These are phyloP conservation scores for Prinia subflava DNA, from an alignment of 2,113 vertebrate species.

Conservation along the genomic window DNA sequence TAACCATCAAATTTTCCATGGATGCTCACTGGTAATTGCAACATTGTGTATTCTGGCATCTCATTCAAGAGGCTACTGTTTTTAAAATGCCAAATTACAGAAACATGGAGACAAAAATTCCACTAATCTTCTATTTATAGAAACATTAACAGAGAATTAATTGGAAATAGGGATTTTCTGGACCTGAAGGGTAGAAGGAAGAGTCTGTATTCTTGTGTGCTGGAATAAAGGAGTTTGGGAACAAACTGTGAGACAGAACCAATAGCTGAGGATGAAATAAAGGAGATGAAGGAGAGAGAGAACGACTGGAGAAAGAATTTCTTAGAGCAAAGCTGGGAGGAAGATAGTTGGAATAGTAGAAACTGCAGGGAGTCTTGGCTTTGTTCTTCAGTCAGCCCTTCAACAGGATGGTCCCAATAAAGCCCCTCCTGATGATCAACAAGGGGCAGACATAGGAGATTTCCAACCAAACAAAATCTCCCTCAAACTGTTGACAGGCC, in stretches of 20 bases:
- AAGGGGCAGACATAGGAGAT: neutral
- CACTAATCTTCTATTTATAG: neutral
- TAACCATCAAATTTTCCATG: neutral
- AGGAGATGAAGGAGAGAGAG: neutral
- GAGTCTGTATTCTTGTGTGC: neutral
- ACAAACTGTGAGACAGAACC: neutral
- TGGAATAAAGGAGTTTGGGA: neutral
- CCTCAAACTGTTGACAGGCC: neutral
- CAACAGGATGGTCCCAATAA: neutral
- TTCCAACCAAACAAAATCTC: neutral
- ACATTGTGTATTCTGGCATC: neutral
- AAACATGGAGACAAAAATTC: neutral
- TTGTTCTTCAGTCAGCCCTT: neutral
- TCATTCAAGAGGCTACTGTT: neutral
- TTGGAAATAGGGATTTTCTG: neutral
- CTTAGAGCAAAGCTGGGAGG: neutral
- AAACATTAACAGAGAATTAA: neutral
- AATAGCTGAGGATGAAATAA: neutral
- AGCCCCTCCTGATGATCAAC: neutral
- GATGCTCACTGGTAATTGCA: neutral
- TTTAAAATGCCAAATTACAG: neutral
- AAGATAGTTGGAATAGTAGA: neutral
- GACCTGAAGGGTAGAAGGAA: neutral
- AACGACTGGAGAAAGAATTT: neutral
- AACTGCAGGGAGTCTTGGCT: neutral